Evolutionary conservation across 1,140 invertebrate genomes (phyloP), one percentile per base, ranked within the genome.

Genomic region (Bicyclus anynana): DNA sequence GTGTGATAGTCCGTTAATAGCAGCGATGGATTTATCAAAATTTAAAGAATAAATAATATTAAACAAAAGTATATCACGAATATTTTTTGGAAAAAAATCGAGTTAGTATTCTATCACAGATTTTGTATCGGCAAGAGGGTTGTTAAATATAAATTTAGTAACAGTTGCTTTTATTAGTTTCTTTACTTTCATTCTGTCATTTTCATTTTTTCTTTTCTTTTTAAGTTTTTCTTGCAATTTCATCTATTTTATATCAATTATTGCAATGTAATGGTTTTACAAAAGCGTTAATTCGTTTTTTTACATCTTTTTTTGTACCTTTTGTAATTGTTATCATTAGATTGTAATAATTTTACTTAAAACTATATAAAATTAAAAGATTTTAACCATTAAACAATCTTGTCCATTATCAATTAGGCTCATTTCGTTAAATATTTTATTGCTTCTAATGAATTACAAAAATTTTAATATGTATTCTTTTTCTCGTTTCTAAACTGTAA

Each of bases 1-100:
- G 7, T 93, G 92, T 57, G 74, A 85, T 47, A 89, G 89, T 62
- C 53, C 72, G 4, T 54, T 67, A n/a, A 89, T 91, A 69, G 90
- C 90, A 7, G 56, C 69, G 12, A 67, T 92, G 46, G 88, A 93
- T 65, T 67, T 86, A 17, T 72, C 40, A 42, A 71, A 51, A 64
- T 87, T 80, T 89, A 59, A 76, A 68, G 79, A 67, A 53, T 12
- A 74, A 46, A 54, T 40, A 16, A 40, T 40, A 6, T 5, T 40
- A 17, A 17, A 16, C 10, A 6, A 33, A 52, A 16, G 6, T 17
- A 29, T 14, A 46, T 29, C 18, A 7, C 1, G 7, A 7, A 12
- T 33, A n/a, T 33, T 33, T 33, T 12, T 33, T 33, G 10, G 10
- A 12, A 6, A 33, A 33, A 1, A 4, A 10, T 33, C 10, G n/a